These are phyloP conservation scores for Nemopilema nomurai DNA, from an alignment of 30 jellyfish, hydroid and myxozoan genomes.

Conservation along the genomic window DNA sequence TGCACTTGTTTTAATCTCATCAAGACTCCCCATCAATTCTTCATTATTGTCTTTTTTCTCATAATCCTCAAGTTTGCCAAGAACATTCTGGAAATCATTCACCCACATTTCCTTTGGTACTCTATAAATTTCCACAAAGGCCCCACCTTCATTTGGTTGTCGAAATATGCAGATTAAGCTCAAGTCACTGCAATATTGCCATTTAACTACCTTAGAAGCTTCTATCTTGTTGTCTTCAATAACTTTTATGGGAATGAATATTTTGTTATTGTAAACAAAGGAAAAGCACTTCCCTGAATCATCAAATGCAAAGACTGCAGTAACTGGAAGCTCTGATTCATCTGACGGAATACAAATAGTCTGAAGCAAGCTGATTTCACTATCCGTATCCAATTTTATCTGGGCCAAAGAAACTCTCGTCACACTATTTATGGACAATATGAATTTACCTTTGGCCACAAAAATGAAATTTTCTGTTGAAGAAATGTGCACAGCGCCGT, in stretches of 20 bases:
- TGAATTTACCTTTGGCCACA: conserved; percentile 19
- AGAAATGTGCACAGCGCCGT: background rate
- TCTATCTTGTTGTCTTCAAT: conserved; percentile 2
- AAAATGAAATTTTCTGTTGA: conserved; percentile 6
- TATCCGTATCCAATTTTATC: background rate
- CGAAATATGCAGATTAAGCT: background rate
- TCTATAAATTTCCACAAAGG: conserved; percentile 20
- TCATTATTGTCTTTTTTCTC: conserved; percentile 2
- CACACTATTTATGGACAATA: conserved; percentile 6
- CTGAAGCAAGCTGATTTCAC: conserved; percentile 9
- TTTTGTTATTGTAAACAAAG: conserved; percentile 4
- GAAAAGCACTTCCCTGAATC: background rate
- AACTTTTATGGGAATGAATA: conserved; percentile 7
- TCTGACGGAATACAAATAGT: conserved; percentile 8
- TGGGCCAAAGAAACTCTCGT: conserved; percentile 14
- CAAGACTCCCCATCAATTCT: background rate
- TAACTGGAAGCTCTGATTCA: background rate
- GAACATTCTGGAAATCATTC: conserved; percentile 18
- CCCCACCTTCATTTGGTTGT: background rate
- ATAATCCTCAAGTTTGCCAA: background rate
- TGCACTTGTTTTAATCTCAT: background rate
- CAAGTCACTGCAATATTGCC: conserved; percentile 27
- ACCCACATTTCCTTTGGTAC: conserved; percentile 48
- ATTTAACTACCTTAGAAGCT: background rate
- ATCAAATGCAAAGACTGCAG: conserved; percentile 21